Base-by-base conservation (phyloP, 2,113 vertebrate species). In the Anoplopoma fimbria region DNA sequence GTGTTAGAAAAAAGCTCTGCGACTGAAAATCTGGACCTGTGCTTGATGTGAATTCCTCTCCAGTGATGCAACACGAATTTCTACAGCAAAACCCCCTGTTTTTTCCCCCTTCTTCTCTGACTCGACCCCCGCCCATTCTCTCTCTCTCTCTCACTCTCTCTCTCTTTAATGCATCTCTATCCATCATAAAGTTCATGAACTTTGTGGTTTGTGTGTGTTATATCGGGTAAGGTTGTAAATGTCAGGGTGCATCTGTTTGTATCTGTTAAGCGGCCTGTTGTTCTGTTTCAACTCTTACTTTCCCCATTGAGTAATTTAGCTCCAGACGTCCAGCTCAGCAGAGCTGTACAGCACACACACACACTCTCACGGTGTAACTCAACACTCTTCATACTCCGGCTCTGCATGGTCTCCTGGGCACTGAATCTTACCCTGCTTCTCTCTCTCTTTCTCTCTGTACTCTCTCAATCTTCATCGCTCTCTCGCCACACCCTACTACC, bases 21-120 rank as follows among this genome's bases (percentile, higher is more conserved):
- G 75, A 62, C 71, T 49, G 47, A 89, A 87, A 87, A 84, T 89
- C 87, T 93, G 87, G 88, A 91, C 75, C 82, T 77, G 73, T 1
- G 75, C 88, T 91, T 55, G 47, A 86, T 78, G 82, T 38, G 74
- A 90, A 94, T 94, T 94, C 93, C 72, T 91, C 84, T 82, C 53
- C 79, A 60, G 64, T 94, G 93, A 94, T 91, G 93, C 92, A 93
- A 94, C 57, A 38, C 76, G 76, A 87, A 87, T 78, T 91, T 91
- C 77, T 61, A 42, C 75, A 75, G 67, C 51, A 86, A 75, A 55
- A 74, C 73, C 77, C 29, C n/a, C 23, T 2, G 2, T 34, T 42
- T 72, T 15, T 68, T 69, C 60, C 51, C 38, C 6, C 55, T 63
- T 36, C 49, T 67, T 33, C 64, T 68, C 42, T 1, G 4, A 49